phyloP scores from a whole-genome alignment of 1,140 invertebrate genomes.

The Portunus trituberculatus region DNA sequence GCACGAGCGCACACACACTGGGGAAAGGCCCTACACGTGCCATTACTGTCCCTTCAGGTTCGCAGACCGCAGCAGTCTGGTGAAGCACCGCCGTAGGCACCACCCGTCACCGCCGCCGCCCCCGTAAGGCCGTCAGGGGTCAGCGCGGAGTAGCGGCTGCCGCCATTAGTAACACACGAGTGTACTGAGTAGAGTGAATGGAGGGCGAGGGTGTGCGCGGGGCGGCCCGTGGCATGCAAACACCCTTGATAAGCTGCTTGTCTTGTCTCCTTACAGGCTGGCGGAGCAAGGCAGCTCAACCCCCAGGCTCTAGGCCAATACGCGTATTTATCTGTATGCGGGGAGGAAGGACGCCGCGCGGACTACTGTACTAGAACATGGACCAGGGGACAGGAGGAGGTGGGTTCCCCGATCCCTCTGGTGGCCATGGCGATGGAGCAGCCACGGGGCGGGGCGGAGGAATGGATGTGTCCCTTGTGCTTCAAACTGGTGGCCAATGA shows the following conservation, averaged over 20 bases:
- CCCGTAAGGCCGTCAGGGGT: slow-evolving; percentile 83
- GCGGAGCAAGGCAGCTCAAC: slow-evolving; percentile 62
- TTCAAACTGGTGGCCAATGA: slow-evolving; percentile 57
- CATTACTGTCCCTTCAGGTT: slow-evolving; percentile 92
- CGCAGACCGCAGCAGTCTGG: slow-evolving; percentile 86
- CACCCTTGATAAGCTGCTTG: slow-evolving; percentile 50
- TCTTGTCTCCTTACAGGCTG: slow-evolving; percentile 69
- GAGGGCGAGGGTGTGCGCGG: neutral
- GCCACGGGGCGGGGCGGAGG: neutral
- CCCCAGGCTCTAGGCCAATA: slow-evolving; percentile 32
- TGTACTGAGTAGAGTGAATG: neutral
- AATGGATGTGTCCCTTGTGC: slow-evolving; percentile 60
- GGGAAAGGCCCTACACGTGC: slow-evolving; percentile 90
- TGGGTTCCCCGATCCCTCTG: neutral
- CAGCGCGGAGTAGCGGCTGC: slow-evolving; percentile 80
- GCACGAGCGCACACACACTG: slow-evolving; percentile 89
- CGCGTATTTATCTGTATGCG: slow-evolving; percentile 52
- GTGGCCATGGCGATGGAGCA: neutral
- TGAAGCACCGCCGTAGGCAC: slow-evolving; percentile 87
- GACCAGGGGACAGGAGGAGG: slow-evolving; percentile 32
- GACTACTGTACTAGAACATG: slow-evolving; percentile 45
- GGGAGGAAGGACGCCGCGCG: slow-evolving; percentile 55
- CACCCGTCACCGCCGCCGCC: slow-evolving; percentile 83
- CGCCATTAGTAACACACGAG: neutral
- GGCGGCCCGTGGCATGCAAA: slow-evolving; percentile 3